Base-by-base conservation (phyloP, 1,140 invertebrate genomes). In the Leptonema lineaticorne region DNA sequence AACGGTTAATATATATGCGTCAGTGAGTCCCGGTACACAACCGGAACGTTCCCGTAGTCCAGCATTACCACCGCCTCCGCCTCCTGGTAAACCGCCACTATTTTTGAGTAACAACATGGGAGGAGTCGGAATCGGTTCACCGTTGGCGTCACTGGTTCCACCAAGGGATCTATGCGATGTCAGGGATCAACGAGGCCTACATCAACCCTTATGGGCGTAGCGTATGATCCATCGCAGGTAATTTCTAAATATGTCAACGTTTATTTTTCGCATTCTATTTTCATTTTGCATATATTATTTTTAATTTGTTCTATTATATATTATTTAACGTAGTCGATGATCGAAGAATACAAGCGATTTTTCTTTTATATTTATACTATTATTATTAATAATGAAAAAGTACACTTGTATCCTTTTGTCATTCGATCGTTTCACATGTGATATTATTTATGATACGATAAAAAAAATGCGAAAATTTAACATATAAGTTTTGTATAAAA, bases 121-220 rank as follows among this genome's bases (percentile, higher is more conserved):
- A 74, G 71, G 73, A 73, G 0, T 41, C 11, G 37, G 73, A 69
- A 76, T 78, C 73, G 68, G 83, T 75, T 76, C 77, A 73, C 50
- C 62, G 72, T 75, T 69, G 75, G 77, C 68, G 74, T 75, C 56
- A 71, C 74, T 62, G 76, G 76, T 68, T 75, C 81, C 69, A 77
- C 78, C 78, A 70, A 74, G 73, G 72, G 79, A 80, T 75, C 90
- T 93, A 63, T 92, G 87, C 77, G 92, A 91, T 77, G 92, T 82
- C 97, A 95, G 22, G 93, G 91, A 77, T 96, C 96, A 56, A 90
- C 84, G 11, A 92, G 93, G 24, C 93, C 95, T 82, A 96, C 97
- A 93, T 91, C 74, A 93, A 85, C 77, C 93, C 88, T 79, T 94
- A 88, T 83, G 81, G 81, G 81, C 81, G 78, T 83, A 83, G 81